These are phyloP conservation scores for Sebastes trivittatus DNA, from an alignment of 2,797 vertebrate genomes.

Conservation along the genomic window DNA sequence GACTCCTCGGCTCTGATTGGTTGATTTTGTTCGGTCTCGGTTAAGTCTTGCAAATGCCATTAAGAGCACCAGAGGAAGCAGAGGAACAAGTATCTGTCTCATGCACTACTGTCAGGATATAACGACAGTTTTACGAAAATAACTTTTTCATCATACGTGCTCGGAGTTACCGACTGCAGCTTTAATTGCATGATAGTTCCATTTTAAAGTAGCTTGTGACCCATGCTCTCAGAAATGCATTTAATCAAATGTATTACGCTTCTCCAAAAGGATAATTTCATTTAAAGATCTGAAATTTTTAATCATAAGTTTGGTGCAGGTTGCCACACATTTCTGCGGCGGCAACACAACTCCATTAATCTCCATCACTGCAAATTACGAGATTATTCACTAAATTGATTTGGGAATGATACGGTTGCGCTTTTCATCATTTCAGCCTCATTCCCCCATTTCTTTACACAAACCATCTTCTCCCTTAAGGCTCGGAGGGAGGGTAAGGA, in stretches of 20 bases:
- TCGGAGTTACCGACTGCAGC: no score
- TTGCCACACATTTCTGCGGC: neutral
- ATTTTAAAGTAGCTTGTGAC: neutral
- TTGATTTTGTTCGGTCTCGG: no score
- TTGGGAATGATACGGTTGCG: slow-evolving; percentile 25
- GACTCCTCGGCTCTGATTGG: no score
- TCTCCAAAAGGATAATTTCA: neutral
- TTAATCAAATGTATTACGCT: slow-evolving; percentile 5
- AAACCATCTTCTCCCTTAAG: slow-evolving; percentile 15
- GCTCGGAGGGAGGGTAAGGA: slow-evolving; percentile 1
- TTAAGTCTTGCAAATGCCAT: no score
- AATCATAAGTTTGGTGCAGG: slow-evolving; percentile 21
- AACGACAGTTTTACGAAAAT: no score
- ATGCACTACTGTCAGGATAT: no score
- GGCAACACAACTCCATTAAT: slow-evolving; percentile 36
- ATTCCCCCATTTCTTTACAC: slow-evolving; percentile 18
- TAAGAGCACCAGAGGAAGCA: no score
- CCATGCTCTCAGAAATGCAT: neutral
- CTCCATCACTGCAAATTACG: slow-evolving; percentile 18
- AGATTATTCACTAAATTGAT: slow-evolving; percentile 41
- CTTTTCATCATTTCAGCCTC: slow-evolving; percentile 31
- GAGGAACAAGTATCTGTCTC: no score
- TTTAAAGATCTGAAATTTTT: slow-evolving; percentile 14
- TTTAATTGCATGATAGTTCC: neutral
- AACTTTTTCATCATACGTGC: no score